Evolutionary conservation across 2,888 invertebrate species (phyloP), one percentile per base, ranked within the genome.

Genomic region (Eristalinus sepulchralis): DNA sequence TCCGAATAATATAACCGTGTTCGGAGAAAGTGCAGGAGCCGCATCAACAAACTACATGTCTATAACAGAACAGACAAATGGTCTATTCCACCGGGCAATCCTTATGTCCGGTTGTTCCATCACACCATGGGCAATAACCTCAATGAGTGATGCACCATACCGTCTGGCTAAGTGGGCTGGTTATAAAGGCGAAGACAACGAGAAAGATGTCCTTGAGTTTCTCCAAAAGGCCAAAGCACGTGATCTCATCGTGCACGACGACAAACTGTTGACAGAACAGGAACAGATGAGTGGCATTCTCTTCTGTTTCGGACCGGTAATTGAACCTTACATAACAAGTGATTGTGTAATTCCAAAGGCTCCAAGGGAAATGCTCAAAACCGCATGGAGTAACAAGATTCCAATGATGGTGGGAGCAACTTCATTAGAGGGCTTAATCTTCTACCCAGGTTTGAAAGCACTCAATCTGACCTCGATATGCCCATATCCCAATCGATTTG

Each of bases 11-110:
- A 93, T 92, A 1, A 94, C 94, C 0, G 91, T 94, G 0, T 94
- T 94, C 85, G 94, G 94, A 1, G 93, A 94, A 88, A 94, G 94
- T 88, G 94, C 94, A 36, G 94, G 94, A 1, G 93, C 89, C 9
- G 93, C 92, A 2, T 92, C 93, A 1, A 92, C 93, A 0, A 93
- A 94, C 86, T 93, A 92, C 73, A 91, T 94, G 89, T 91, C 94
- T 89, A 88, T 94, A 1, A 94, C 94, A 1, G 93, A 93, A 22
- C 92, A 93, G 90, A 92, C 94, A 0, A 93, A 93, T 88, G 91
- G 91, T 0, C 90, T 92, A 3, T 93, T 92, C 59, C 91, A 92
- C 72, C 91, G 91, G 1, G 92, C 90, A 9, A 91, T 92, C n/a
- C 62, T 92, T 33, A 91, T 91, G 89, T 93, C 92, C 1, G 92